Percentiles rank a stretch among this genome's conserved stretches.
These are phyloP conservation scores for Hofmannophila pseudospretella DNA, from an alignment of 2,888 invertebrate species.

Conservation along the genomic window DNA sequence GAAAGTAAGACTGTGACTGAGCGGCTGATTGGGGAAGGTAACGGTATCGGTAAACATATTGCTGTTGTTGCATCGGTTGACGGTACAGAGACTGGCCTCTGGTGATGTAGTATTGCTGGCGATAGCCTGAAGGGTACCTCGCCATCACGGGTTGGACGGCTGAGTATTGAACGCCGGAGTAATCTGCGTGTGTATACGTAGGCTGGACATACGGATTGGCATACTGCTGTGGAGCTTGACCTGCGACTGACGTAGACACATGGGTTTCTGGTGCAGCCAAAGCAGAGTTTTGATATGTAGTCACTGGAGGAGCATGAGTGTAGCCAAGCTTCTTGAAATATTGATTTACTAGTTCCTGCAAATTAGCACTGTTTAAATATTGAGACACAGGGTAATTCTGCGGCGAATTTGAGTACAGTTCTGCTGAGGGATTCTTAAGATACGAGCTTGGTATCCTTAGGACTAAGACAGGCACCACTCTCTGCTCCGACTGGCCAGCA, in stretches of 20 bases:
- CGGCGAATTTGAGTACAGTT: slow-evolving; percentile 76
- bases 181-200: slow-evolving; percentile 60
- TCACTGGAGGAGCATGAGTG: slow-evolving; percentile 57
- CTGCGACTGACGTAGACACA: slow-evolving; percentile 19
- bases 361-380: slow-evolving; percentile 73
- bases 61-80: slow-evolving; percentile 45
- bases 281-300: slow-evolving; percentile 43
- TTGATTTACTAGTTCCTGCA: slow-evolving; percentile 73
- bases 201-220: slow-evolving; percentile 58
- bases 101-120: slow-evolving; percentile 41
- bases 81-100: slow-evolving; percentile 48
- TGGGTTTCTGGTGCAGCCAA: slow-evolving; percentile 27
- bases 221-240: slow-evolving; percentile 52
- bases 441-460: slow-evolving; percentile 78
- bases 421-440: slow-evolving; percentile 68
- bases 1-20: slow-evolving; percentile 43
- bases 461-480: slow-evolving; percentile 77
- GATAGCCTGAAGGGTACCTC: slow-evolving; percentile 55
- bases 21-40: slow-evolving; percentile 42
- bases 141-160: slow-evolving; percentile 72
- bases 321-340: slow-evolving; percentile 70
- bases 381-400: slow-evolving; percentile 73
- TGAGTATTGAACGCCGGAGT: slow-evolving; percentile 67
- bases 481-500: slow-evolving; percentile 48
- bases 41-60: slow-evolving; percentile 55